phyloP scores from a whole-genome alignment of 2,797 vertebrate genomes.

The Rhabdophis nuchalis region DNA sequence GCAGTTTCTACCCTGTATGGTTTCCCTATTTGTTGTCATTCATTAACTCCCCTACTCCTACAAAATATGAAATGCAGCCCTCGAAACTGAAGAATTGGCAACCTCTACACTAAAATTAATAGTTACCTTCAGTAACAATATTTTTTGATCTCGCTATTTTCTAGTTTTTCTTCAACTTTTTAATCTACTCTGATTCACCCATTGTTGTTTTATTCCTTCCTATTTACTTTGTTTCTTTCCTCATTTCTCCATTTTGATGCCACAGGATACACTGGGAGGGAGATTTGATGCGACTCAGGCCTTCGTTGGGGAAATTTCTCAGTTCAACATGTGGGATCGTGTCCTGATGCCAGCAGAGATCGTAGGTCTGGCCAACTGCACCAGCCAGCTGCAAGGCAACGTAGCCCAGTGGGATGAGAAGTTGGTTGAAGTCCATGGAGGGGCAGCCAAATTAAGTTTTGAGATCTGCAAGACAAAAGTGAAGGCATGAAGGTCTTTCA shows the following conservation, averaged over 20 bases:
- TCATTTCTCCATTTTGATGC: neutral
- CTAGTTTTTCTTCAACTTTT: neutral
- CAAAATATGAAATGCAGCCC: neutral
- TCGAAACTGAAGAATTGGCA: neutral
- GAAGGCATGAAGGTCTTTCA: conserved; percentile 63
- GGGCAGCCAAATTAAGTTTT: conserved; percentile 81
- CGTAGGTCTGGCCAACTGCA: conserved; percentile 85
- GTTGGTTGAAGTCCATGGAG: conserved; percentile 88
- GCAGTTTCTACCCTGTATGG: neutral
- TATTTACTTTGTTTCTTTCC: conserved; percentile 2
- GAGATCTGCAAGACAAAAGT: conserved; percentile 81
- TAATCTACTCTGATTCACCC: neutral
- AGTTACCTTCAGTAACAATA: rapidly evolving
- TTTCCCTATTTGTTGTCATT: neutral
- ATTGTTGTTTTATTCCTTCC: conserved; percentile 2
- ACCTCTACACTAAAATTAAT: neutral
- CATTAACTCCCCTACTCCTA: neutral
- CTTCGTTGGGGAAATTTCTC: conserved; percentile 89
- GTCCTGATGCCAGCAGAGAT: conserved; percentile 83
- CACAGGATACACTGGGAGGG: conserved; percentile 87
- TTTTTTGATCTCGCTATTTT: neutral
- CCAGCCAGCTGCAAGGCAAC: conserved; percentile 80
- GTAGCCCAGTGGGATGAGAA: conserved; percentile 90
- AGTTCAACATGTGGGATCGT: conserved; percentile 94
- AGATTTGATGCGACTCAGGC: conserved; percentile 96